phyloP scores from a whole-genome alignment of 2,113 vertebrate genomes.

The Pluvialis apricaria region DNA sequence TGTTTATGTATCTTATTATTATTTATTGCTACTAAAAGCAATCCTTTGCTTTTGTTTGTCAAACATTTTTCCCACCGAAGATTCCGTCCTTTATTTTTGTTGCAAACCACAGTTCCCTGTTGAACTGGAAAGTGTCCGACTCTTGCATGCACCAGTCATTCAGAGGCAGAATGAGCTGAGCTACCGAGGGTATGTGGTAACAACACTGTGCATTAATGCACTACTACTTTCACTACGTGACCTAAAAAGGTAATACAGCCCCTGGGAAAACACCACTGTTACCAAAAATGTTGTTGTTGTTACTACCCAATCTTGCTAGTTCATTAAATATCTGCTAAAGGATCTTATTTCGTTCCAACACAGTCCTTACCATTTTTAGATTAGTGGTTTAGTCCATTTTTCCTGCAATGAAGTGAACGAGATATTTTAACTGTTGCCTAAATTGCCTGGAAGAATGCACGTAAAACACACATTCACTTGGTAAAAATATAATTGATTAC shows the following conservation, averaged over 20 bases:
- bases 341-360: background rate
- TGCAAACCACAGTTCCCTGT: background rate
- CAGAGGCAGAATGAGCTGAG: background rate
- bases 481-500: background rate
- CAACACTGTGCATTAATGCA: too few relatives aligned
- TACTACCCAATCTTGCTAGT: background rate
- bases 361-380: background rate
- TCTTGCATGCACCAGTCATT: background rate
- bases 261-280: background rate
- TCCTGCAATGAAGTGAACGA: background rate
- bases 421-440: background rate
- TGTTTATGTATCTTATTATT: background rate
- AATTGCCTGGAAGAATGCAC: background rate
- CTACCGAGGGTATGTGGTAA: rapidly evolving
- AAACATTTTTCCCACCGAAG: rapidly evolving
- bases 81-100: background rate
- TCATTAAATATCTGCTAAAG: background rate
- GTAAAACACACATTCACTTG: background rate
- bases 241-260: background rate
- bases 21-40: background rate
- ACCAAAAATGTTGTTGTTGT: background rate
- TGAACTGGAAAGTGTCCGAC: background rate
- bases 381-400: background rate
- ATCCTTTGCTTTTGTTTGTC: background rate
- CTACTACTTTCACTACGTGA: background rate